Base-by-base conservation (phyloP, 2,797 vertebrate genomes). In the Enteromius unitaeniatus region DNA sequence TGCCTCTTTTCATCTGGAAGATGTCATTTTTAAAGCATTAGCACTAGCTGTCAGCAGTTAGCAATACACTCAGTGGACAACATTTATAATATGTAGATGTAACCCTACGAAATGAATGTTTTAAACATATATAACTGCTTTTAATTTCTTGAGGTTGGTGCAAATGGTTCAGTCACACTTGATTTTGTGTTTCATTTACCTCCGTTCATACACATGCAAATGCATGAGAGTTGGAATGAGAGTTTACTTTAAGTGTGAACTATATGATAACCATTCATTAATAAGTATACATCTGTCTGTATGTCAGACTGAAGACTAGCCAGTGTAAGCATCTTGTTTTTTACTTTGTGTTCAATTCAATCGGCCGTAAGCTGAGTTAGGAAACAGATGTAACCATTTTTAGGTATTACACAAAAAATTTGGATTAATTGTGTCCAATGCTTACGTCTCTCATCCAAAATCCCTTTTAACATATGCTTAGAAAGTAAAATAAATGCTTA, bases 171-270 rank as follows among this genome's bases (percentile, higher is more conserved):
- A 0, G 4, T 72, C 69, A 49, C 69, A 6, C 9, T 21, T 31
- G 15, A 73, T 51, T 51, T 31, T 51, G 23, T 47, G 23, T 19
- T 31, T 31, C 45, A 51, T 31, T 73, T 15, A 10, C 26, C 28
- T 73, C 45, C 26, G 28, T 31, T 51, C 26, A 51, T 49, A 31
- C 45, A 73, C 26, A 73, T 73, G 45, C 45, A 49, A 45, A 67
- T 74, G 60, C 60, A 84, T 80, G 40, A 82, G 75, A 87, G 69
- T 69, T 51, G 62, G 34, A 68, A 60, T 75, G 40, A 67, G 42
- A 70, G 34, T 23, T 69, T 69, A 40, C 4, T 40, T 62, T 26
- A 55, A 51, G 9, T 49, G 58, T 31, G 17, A 15, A 64, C 31
- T 13, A 67, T 28, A 11, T 13, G 47, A 76, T 51, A 42, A 26